Conservation (phyloP, 35 echinoderm and acorn worm species). For the Apostichopus californicus region DNA sequence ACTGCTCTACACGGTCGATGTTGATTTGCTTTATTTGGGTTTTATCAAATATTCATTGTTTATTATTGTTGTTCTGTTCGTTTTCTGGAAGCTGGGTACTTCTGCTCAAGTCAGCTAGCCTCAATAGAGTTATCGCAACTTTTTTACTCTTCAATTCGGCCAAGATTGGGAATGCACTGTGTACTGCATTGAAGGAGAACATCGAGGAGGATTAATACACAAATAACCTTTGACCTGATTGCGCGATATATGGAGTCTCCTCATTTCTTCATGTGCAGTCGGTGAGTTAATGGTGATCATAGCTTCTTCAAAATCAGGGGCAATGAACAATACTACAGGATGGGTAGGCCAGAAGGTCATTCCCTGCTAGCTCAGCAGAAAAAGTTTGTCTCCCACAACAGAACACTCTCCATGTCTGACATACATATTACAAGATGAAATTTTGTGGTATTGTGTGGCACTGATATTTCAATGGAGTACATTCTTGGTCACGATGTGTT, state of each 20-base stretch:
- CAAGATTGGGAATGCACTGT: slow-evolving; percentile 17
- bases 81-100: background rate
- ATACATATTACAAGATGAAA: background rate
- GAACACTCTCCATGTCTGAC: no score
- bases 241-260: no score
- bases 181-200: slow-evolving; percentile 9
- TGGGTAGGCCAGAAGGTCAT: no score
- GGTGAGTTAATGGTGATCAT: no score
- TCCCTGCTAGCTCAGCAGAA: no score
- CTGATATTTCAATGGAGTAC: slow-evolving; percentile 18
- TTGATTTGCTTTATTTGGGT: background rate
- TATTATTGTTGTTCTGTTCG: background rate
- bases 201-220: slow-evolving; percentile 9
- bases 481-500: slow-evolving; percentile 9
- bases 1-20: no score
- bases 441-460: background rate
- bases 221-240: background rate
- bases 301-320: no score
- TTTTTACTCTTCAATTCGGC: background rate
- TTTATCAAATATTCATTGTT: slow-evolving; percentile 24
- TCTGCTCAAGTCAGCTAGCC: background rate
- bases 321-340: no score
- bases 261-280: no score
- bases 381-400: no score
- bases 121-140: no score